Evolutionary conservation across 2,797 vertebrate species (phyloP).

Genomic region (Melanitta fusca): DNA sequence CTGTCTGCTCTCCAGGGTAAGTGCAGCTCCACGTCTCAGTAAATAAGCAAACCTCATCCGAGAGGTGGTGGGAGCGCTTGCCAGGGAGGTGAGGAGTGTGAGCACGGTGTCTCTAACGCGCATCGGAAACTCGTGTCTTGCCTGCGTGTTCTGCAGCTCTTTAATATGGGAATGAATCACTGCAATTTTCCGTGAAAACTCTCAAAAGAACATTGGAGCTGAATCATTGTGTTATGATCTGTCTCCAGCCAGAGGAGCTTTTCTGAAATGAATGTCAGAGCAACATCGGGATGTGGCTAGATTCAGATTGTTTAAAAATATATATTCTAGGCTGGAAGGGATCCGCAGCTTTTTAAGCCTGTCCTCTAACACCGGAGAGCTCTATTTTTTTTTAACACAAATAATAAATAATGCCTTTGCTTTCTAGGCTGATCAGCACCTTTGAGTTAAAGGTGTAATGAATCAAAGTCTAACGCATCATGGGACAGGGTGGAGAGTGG

Average conservation of each 20-base stretch:
- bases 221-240: not conserved
- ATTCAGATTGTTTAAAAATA: not conserved
- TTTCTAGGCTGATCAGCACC: not conserved
- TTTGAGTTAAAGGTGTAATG: not conserved
- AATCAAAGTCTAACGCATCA: not conserved
- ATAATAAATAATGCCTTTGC: not conserved
- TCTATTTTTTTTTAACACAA: not conserved
- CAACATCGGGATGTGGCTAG: not conserved
- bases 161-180: not conserved
- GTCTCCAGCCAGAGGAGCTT: not conserved
- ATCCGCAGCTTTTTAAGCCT: not conserved
- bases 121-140: rapidly evolving
- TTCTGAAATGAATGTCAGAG: not conserved
- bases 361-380: not conserved
- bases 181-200: not conserved
- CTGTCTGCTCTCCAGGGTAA: rapidly evolving
- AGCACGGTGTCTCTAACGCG: rapidly evolving
- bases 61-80: not conserved
- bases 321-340: not conserved
- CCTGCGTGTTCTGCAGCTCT: not conserved
- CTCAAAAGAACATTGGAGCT: not conserved
- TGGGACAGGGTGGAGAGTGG: not conserved
- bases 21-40: not conserved
- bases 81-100: not conserved
- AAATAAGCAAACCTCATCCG: not conserved